Percentiles rank a stretch among this genome's conserved stretches.
phyloP scores from a whole-genome alignment of 2,113 vertebrate genomes.

The Pavo muticus region DNA sequence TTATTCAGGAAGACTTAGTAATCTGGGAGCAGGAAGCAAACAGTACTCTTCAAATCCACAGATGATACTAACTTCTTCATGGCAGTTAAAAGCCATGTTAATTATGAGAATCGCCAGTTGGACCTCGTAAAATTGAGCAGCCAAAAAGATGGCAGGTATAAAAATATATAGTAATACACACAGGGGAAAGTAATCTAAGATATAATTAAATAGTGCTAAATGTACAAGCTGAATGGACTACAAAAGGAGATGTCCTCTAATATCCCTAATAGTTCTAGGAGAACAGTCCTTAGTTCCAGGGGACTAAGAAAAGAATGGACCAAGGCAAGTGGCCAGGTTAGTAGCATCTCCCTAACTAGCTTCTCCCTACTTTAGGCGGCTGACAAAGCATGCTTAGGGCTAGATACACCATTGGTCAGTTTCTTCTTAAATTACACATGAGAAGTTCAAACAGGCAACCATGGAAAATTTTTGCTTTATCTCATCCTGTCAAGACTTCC shows the following conservation, averaged over 20 bases:
- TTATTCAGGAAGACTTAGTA: not conserved
- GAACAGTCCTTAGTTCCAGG: not conserved
- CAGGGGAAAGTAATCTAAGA: not conserved
- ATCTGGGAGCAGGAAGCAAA: not conserved
- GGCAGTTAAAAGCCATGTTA: not conserved
- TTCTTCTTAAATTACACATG: not conserved
- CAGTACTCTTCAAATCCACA: not conserved
- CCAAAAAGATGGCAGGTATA: not conserved
- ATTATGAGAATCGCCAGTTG: not conserved
- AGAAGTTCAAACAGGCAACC: not conserved
- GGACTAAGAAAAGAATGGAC: not conserved
- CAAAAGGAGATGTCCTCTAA: not conserved
- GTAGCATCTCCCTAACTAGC: fast-evolving
- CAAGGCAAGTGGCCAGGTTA: not conserved
- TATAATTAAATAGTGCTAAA: not conserved
- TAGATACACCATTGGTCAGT: not conserved
- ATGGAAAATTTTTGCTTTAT: not conserved
- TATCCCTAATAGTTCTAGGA: not conserved
- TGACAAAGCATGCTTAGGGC: not conserved
- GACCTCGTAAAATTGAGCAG: not conserved
- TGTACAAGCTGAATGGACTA: not conserved
- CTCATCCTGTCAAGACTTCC: not conserved
- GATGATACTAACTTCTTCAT: not conserved
- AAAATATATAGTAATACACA: not conserved
- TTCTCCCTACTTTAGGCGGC: not conserved